Evolutionary conservation across 2,888 invertebrate species (phyloP).

Genomic region (Falcaria lacertinaria): DNA sequence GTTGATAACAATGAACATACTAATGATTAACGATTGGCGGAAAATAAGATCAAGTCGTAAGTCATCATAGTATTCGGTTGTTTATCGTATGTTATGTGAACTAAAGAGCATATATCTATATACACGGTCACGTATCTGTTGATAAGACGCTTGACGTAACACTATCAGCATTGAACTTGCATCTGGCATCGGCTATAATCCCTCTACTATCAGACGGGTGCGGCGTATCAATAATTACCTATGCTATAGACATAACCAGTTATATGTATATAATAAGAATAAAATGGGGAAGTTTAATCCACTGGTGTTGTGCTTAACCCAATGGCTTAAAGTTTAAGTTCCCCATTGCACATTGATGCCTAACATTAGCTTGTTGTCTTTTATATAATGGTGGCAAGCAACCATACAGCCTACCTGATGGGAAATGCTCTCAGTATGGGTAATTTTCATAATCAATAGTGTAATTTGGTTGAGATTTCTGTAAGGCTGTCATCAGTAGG

Average conservation of each 20-base stretch:
- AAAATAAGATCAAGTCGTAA: neutral
- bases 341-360: no score
- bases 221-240: neutral
- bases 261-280: no score
- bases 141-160: neutral
- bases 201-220: neutral
- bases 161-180: neutral
- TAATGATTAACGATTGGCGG: neutral
- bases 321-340: no score
- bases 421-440: no score
- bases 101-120: neutral
- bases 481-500: no score
- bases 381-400: no score
- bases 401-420: no score
- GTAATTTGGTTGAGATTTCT: no score
- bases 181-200: neutral
- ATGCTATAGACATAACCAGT: neutral
- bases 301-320: no score
- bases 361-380: no score
- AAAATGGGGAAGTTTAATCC: no score
- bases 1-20: neutral
- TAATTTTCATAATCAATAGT: no score
- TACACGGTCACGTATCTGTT: neutral
- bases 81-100: neutral
- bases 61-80: neutral